phyloP scores from a whole-genome alignment of 1,140 invertebrate genomes.

The Trichonephila clavata region DNA sequence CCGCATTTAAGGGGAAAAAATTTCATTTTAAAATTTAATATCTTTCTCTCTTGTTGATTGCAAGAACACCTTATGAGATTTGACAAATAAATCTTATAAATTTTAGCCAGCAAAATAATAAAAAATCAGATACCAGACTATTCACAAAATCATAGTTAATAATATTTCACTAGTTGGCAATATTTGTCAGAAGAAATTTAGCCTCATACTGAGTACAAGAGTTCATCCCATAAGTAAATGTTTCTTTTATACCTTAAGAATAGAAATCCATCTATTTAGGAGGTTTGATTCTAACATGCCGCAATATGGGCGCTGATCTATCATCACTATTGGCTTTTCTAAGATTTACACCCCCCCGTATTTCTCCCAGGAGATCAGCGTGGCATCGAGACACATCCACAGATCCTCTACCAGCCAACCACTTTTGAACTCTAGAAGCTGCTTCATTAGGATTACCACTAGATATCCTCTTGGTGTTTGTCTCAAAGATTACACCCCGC shows the following conservation, averaged over 20 bases:
- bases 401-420: constrained; percentile 68
- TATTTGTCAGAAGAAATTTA: neutral
- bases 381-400: constrained; percentile 59
- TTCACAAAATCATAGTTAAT: too few species aligned
- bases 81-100: too few species aligned
- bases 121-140: too few species aligned
- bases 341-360: constrained; percentile 65
- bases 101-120: too few species aligned
- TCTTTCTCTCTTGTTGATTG: too few species aligned
- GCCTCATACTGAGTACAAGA: neutral
- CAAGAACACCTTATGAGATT: too few species aligned
- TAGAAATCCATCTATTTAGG: constrained; percentile 36
- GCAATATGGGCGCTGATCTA: constrained; percentile 66
- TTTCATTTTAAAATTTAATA: too few species aligned
- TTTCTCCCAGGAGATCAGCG: constrained; percentile 62
- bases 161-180: neutral
- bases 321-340: constrained; percentile 69
- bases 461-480: neutral
- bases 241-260: neutral
- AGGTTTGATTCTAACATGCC: constrained; percentile 52
- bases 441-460: constrained; percentile 25
- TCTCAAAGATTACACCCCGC: constrained; percentile 5
- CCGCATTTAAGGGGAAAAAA: too few species aligned
- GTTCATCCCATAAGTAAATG: neutral
- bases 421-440: constrained; percentile 67